Evolutionary conservation across 92 coral and sea anemone genomes (phyloP).

Genomic region (Ricordea florida): DNA sequence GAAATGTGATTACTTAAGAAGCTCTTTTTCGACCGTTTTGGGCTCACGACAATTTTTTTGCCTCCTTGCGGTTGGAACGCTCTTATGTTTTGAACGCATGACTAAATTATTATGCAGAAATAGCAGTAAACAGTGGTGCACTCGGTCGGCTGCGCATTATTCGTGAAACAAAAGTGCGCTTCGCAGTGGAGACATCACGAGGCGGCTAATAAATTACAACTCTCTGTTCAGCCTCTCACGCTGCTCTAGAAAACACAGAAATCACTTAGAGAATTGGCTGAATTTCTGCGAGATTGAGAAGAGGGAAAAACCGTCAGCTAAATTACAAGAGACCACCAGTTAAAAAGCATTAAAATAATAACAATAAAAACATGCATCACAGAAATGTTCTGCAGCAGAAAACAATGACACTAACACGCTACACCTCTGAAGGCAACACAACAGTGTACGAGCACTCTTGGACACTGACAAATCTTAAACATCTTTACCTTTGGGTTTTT

Average conservation of each 20-base stretch:
- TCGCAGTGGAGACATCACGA: too few species aligned
- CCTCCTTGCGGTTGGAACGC: not conserved
- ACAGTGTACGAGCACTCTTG: not conserved
- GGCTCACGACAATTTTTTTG: conserved; percentile 6
- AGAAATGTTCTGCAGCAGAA: conserved; percentile 19
- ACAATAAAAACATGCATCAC: conserved; percentile 16
- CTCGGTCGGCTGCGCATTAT: conserved; percentile 55
- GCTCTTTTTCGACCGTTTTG: not conserved
- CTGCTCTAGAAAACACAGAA: too few species aligned
- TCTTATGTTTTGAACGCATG: conserved; percentile 16
- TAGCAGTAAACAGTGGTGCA: conserved; percentile 63
- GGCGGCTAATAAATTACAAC: too few species aligned
- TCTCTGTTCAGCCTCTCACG: too few species aligned
- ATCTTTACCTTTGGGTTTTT: conserved; percentile 83
- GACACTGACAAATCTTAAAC: not conserved
- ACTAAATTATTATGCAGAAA: conserved; percentile 48
- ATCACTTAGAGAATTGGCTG: too few species aligned
- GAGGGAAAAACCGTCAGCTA: too few species aligned
- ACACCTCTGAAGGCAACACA: not conserved
- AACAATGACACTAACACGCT: conserved; percentile 10
- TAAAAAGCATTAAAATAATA: conserved; percentile 17
- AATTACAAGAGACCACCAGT: not conserved
- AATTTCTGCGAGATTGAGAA: too few species aligned
- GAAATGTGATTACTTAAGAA: not conserved
- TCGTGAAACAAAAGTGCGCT: too few species aligned